Evolutionary conservation across 2,113 vertebrate genomes (phyloP), one percentile per base, ranked within the genome.

Genomic region (Gambusia holbrooki): DNA sequence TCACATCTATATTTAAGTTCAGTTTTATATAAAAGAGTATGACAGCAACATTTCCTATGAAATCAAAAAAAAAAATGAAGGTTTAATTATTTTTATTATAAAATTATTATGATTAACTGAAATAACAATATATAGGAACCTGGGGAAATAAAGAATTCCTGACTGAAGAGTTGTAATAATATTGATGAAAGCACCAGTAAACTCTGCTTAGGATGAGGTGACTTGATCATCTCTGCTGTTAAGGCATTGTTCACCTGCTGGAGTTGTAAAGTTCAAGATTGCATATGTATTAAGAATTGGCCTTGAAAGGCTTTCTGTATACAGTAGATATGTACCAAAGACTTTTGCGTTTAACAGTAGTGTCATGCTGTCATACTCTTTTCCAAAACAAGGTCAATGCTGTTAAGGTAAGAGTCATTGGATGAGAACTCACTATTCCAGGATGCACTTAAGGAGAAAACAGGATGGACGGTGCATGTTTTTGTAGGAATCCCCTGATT

Each of bases 161-260:
- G 32, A 22, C 37, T 0, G 0, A 70, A 48, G 68, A 2, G 2
- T 54, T 45, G 17, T 40, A 77, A 65, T 77, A 74, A 74, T 64
- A 33, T 51, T 33, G 67, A 84, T 88, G 63, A 85, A 89, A 93
- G 90, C 92, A 93, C 91, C 91, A 88, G 84, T 86, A 17, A 65
- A 73, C 28, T 82, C 87, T 90, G 84, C 77, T 88, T 74, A 83
- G 82, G 76, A 72, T 72, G 74, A 85, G 74, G n/a, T 85, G 89
- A 89, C 69, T 40, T 2, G 73, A 73, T 86, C 40, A 70, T 92
- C 76, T 85, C 82, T 84, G 66, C 80, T 76, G 13, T 92, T 95
- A 94, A 95, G 94, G 93, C 95, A 93, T 93, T 85, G 89, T 74
- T 85, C 51, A 92, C 86, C 88, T 93, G 92, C 85, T 91, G 19